Evolutionary conservation across 2,797 vertebrate genomes (phyloP).

Genomic region (Ceryle rudis): DNA sequence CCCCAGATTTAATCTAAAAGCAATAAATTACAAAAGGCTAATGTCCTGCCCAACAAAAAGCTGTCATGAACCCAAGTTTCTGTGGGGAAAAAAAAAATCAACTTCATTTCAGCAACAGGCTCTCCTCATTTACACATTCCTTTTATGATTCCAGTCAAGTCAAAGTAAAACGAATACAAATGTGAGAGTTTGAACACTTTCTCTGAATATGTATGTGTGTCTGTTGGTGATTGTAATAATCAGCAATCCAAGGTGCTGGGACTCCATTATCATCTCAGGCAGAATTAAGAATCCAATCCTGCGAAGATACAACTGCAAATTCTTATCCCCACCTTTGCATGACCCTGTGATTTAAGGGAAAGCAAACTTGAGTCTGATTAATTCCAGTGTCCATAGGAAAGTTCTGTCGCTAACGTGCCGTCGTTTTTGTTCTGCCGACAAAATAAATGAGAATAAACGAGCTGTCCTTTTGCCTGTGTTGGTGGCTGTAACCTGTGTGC

Average conservation of each 20-base stretch:
- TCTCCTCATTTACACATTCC: constrained; percentile 71
- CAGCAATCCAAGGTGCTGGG: constrained; percentile 20
- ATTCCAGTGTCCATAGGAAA: constrained; percentile 12
- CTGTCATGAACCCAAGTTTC: constrained; percentile 83
- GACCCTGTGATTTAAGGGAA: constrained; percentile 39
- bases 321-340: constrained; percentile 1
- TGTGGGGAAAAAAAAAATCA: constrained; percentile 66
- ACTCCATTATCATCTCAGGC: not conserved
- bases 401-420: not conserved
- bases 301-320: not conserved
- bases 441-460: not conserved
- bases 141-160: constrained; percentile 74
- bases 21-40: constrained; percentile 95
- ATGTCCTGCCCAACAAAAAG: constrained; percentile 84
- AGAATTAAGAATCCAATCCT: not conserved
- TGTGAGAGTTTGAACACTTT: constrained; percentile 48
- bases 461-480: not conserved
- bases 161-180: constrained; percentile 75
- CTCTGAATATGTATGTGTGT: constrained; percentile 60
- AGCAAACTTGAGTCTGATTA: constrained; percentile 40
- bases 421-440: constrained; percentile 6
- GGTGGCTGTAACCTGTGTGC: not conserved
- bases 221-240: constrained; percentile 56
- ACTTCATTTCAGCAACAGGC: constrained; percentile 83
- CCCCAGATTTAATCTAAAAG: constrained; percentile 95